Conservation (phyloP, 2,113 vertebrate species). For the Hemiprocne comata region DNA sequence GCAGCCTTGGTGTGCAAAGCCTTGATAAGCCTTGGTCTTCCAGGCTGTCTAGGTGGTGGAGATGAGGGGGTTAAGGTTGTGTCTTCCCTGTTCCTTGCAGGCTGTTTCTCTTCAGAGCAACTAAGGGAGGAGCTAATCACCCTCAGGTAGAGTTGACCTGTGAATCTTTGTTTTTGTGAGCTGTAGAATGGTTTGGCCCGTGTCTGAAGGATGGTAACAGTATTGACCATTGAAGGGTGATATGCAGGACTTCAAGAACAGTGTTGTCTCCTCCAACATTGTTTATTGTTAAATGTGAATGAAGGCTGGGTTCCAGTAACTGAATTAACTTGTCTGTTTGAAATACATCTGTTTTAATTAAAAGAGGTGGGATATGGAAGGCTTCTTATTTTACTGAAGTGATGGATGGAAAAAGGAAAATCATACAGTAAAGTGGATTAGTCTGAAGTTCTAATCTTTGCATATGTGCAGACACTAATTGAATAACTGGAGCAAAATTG, state of each 20-base stretch:
- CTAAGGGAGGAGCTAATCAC: fast-evolving
- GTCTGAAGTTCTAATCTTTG: background rate
- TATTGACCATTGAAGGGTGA: background rate
- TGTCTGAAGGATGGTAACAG: background rate
- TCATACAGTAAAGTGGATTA: constrained; percentile 16
- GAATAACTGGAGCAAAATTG: background rate
- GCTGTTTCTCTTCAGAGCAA: background rate
- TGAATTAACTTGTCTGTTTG: background rate
- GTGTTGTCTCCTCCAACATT: background rate
- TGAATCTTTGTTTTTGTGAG: background rate
- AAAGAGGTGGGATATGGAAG: background rate
- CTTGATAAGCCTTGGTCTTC: background rate
- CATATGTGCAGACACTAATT: background rate
- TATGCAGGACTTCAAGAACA: background rate
- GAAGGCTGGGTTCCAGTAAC: background rate
- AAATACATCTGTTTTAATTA: constrained; percentile 37
- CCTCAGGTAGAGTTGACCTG: background rate
- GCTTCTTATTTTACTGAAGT: constrained; percentile 8
- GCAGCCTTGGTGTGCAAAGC: background rate
- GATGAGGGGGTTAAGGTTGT: background rate
- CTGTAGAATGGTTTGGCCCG: background rate
- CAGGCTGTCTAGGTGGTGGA: fast-evolving
- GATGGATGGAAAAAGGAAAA: constrained; percentile 27
- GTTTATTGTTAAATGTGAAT: constrained; percentile 1
- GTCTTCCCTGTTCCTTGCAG: fast-evolving